Evolutionary conservation across 37 sponge, comb jelly and placozoan genomes (phyloP).

Genomic region (Oopsacas minuta): DNA sequence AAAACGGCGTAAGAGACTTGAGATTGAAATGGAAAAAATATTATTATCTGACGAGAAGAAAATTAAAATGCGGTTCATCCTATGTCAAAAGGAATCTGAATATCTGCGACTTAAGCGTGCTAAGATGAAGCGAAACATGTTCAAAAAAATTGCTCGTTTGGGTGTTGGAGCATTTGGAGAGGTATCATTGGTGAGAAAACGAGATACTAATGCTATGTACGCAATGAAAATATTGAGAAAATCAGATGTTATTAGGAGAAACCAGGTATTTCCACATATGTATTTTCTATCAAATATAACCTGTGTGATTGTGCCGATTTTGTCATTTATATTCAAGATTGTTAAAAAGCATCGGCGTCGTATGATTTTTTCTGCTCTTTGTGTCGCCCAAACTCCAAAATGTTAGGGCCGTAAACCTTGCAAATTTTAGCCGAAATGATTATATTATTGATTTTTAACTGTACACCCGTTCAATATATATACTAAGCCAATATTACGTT

Average conservation of each 20-base stretch:
- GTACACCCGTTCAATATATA: too few relatives aligned
- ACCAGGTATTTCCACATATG: too few relatives aligned
- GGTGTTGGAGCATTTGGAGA: conserved; percentile 91
- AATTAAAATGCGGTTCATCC: conserved; percentile 57
- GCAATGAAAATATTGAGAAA: conserved; percentile 94
- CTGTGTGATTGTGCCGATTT: too few relatives aligned
- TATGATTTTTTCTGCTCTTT: too few relatives aligned
- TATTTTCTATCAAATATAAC: too few relatives aligned
- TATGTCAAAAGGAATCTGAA: conserved; percentile 78
- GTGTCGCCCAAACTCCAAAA: too few relatives aligned
- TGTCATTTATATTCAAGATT: too few relatives aligned
- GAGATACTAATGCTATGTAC: conserved; percentile 66
- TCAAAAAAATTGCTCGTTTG: conserved; percentile 60
- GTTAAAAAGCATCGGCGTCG: too few relatives aligned
- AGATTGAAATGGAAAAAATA: conserved; percentile 72
- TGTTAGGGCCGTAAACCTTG: too few relatives aligned
- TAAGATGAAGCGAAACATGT: conserved; percentile 64
- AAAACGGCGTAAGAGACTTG: conserved; percentile 67
- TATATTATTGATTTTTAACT: too few relatives aligned
- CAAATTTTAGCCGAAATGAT: too few relatives aligned
- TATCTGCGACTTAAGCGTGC: conserved; percentile 79
- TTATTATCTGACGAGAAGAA: conserved; percentile 57
- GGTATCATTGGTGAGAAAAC: conserved; percentile 73
- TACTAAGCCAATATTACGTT: too few relatives aligned
- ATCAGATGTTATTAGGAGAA: conserved; percentile 66